Conservation (phyloP, 2,113 vertebrate genomes). For the Alexandromys fortis region DNA sequence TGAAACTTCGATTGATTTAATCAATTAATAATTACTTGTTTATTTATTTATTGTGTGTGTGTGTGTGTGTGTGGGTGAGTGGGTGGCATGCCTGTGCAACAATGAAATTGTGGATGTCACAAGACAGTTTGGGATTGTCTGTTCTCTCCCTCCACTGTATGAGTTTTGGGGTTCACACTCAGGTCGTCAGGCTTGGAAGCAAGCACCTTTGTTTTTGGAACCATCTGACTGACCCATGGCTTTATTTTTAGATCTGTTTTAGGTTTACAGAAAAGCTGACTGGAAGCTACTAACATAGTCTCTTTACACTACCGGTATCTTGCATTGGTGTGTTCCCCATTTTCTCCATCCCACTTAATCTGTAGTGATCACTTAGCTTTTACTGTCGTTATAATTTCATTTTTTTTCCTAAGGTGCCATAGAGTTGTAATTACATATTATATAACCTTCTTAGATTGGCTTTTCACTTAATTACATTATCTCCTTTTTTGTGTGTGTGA, state of each 20-base stretch:
- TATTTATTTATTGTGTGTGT: not conserved
- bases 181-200: not conserved
- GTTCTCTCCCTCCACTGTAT: not conserved
- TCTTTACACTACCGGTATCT: not conserved
- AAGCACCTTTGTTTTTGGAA: not conserved
- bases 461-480: not conserved
- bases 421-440: not conserved
- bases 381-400: not conserved
- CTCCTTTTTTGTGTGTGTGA: not conserved
- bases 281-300: not conserved
- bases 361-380: not conserved
- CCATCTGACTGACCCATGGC: not conserved
- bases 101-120: not conserved
- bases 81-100: not conserved
- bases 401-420: not conserved
- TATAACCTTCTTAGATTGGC: not conserved
- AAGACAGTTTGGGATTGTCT: not conserved
- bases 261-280: not conserved
- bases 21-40: not conserved
- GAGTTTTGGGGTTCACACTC: not conserved
- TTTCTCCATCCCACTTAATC: not conserved
- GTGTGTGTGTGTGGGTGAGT: no score
- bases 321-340: not conserved
- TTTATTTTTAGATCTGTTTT: not conserved
- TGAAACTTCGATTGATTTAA: not conserved